Evolutionary conservation across 2,113 vertebrate species (phyloP).

Genomic region (Anoplopoma fimbria): DNA sequence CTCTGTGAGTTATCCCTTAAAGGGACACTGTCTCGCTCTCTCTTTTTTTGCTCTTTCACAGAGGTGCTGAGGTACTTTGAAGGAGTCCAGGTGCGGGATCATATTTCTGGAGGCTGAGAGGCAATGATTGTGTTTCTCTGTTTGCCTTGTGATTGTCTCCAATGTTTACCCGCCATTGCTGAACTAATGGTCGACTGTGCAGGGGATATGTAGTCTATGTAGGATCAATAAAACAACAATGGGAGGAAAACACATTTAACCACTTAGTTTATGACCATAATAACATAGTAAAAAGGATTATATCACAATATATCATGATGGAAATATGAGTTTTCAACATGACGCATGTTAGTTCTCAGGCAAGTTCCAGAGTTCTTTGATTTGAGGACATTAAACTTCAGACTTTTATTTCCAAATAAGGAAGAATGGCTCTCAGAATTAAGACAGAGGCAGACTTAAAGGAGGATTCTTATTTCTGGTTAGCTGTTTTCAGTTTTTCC

Average conservation of each 20-base stretch:
- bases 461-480: background rate
- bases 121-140: constrained; percentile 65
- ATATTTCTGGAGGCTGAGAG: constrained; percentile 60
- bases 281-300: background rate
- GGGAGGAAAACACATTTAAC: constrained; percentile 36
- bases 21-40: constrained; percentile 72
- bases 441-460: background rate
- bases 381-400: background rate
- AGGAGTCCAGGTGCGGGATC: constrained; percentile 65
- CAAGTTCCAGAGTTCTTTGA: background rate
- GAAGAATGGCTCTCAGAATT: background rate
- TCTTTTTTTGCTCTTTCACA: constrained; percentile 27
- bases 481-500: background rate
- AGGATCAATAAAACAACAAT: constrained; percentile 45
- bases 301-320: background rate
- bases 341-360: background rate
- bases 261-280: constrained; percentile 18
- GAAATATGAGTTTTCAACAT: background rate
- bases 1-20: constrained; percentile 78
- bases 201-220: constrained; percentile 27
- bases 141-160: constrained; percentile 58
- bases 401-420: background rate
- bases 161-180: constrained; percentile 58
- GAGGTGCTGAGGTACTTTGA: constrained; percentile 52
- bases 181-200: constrained; percentile 49